Percentiles rank a stretch among this genome's conserved stretches.
phyloP scores from a whole-genome alignment of 2,113 vertebrate genomes.

The Zosterops japonicus region DNA sequence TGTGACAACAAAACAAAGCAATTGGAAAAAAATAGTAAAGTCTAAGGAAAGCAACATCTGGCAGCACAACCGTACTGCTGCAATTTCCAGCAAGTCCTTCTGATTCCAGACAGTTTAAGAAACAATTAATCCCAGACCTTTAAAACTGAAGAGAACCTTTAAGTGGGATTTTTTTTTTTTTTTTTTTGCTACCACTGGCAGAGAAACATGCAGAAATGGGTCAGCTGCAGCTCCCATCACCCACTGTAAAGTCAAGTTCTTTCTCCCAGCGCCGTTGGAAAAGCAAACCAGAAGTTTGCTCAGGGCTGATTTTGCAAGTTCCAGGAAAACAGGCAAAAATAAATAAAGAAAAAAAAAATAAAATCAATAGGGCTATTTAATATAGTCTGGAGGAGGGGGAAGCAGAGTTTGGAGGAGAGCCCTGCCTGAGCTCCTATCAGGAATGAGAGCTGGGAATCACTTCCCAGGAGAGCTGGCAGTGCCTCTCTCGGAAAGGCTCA shows the following conservation, averaged over 20 bases:
- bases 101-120: background rate
- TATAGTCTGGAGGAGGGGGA: background rate
- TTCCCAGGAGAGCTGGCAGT: background rate
- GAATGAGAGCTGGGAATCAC: background rate
- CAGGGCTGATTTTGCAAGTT: slow-evolving; percentile 13
- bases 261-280: rapidly evolving
- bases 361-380: background rate
- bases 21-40: background rate
- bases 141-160: background rate
- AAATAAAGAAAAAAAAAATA: background rate
- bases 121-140: background rate
- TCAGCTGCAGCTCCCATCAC: background rate
- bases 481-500: rapidly evolving
- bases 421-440: background rate
- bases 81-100: background rate
- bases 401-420: background rate
- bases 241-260: background rate
- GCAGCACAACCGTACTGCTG: rapidly evolving
- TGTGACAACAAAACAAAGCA: rapidly evolving
- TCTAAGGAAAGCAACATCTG: rapidly evolving
- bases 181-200: background rate
- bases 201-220: background rate
- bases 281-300: slow-evolving; percentile 11
- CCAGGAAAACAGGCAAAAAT: slow-evolving; percentile 19
- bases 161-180: background rate